Evolutionary conservation across 1,140 invertebrate species (phyloP).

Genomic region (Drosophila sulfurigaster): DNA sequence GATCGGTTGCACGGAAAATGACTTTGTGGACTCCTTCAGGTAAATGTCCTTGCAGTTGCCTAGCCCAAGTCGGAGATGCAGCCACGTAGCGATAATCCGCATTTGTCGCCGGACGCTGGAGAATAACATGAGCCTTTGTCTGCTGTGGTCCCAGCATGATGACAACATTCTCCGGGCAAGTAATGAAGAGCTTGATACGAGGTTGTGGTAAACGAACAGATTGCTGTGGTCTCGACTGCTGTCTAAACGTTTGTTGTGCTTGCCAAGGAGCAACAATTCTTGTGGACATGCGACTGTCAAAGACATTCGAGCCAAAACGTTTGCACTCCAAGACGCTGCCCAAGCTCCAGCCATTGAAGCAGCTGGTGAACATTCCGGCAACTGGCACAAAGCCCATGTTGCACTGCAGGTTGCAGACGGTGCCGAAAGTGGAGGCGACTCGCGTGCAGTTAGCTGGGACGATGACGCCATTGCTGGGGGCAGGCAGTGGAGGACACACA

Average conservation of each 20-base stretch:
- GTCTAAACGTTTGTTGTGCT: background rate
- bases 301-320: constrained; percentile 36
- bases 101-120: constrained; percentile 89
- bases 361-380: constrained; percentile 45
- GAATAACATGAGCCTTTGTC: constrained; percentile 86
- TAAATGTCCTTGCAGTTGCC: constrained; percentile 87
- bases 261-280: constrained; percentile 7
- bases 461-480: constrained; percentile 85
- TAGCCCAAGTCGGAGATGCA: constrained; percentile 88
- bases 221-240: too few relatives aligned
- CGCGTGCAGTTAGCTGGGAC: constrained; percentile 84
- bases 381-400: constrained; percentile 78
- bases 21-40: constrained; percentile 87
- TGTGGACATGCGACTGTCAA: constrained; percentile 9
- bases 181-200: constrained; percentile 87
- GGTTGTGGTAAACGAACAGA: too few relatives aligned
- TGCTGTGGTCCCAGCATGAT: constrained; percentile 86
- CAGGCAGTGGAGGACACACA: constrained; percentile 81
- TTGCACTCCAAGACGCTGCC: constrained; percentile 73
- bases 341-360: constrained; percentile 69
- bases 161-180: constrained; percentile 88
- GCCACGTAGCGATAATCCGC: constrained; percentile 89
- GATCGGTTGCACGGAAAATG: constrained; percentile 87
- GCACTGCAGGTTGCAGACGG: constrained; percentile 85
- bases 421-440: constrained; percentile 82